Conservation (phyloP, 2,113 vertebrate genomes). For the Lepus timidus region DNA sequence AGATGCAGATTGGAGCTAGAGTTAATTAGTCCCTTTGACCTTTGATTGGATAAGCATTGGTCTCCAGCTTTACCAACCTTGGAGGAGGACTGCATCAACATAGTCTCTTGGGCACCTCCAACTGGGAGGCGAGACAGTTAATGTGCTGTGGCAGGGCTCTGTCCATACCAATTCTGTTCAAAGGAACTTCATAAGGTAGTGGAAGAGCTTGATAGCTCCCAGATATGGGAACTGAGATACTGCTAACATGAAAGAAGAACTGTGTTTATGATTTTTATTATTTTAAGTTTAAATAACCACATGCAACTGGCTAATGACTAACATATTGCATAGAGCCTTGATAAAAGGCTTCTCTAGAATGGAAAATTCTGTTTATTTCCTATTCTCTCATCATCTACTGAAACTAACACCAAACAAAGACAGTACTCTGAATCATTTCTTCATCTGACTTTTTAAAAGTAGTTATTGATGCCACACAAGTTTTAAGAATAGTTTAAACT, state of each 20-base stretch:
- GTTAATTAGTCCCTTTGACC: not conserved
- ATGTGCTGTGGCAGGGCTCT: not conserved
- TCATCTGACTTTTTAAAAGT: slow-evolving; percentile 25
- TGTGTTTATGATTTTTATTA: slow-evolving; percentile 46
- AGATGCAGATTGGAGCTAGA: slow-evolving; percentile 37
- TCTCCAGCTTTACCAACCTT: not conserved
- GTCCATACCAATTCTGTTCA: not conserved
- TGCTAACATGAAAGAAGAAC: not conserved
- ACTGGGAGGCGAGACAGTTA: not conserved
- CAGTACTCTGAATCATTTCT: slow-evolving; percentile 2
- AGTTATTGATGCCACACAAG: not conserved
- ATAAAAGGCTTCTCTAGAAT: not conserved
- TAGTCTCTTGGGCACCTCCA: not conserved
- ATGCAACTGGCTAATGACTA: not conserved
- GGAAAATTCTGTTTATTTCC: not conserved
- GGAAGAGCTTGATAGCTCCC: not conserved
- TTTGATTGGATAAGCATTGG: not conserved
- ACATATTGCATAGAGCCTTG: not conserved
- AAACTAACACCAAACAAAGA: slow-evolving; percentile 30
- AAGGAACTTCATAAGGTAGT: not conserved
- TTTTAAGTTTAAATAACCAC: not conserved
- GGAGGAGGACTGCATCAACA: not conserved
- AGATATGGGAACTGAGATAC: not conserved
- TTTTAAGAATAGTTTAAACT: slow-evolving; percentile 44
- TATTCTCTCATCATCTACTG: not conserved